These are phyloP conservation scores for Drymodes brunneopygia DNA, from an alignment of 2,113 vertebrate genomes.

Conservation along the genomic window DNA sequence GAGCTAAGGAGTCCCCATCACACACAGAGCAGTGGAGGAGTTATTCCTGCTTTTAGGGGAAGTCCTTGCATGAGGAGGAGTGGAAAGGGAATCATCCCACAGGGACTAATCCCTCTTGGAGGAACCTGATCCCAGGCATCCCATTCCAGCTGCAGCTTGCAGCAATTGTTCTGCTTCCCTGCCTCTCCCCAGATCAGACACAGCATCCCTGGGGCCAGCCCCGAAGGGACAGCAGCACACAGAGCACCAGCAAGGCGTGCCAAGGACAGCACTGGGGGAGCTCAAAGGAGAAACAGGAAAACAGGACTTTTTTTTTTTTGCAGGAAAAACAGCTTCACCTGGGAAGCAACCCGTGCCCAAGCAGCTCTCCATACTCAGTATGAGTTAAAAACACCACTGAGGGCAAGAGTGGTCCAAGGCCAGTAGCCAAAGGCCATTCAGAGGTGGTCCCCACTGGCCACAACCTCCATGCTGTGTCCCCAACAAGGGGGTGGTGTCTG, in stretches of 20 bases:
- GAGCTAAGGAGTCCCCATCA: neutral
- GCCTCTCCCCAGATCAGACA: neutral
- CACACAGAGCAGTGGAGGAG: neutral
- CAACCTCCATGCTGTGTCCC: neutral
- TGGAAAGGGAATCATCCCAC: neutral
- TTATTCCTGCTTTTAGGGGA: neutral
- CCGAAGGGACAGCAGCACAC: neutral
- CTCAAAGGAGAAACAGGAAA: neutral
- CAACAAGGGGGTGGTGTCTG: neutral
- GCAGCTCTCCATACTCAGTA: neutral
- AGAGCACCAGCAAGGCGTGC: neutral
- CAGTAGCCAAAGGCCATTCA: neutral
- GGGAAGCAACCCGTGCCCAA: fast-evolving
- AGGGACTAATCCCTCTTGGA: neutral
- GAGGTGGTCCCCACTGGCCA: neutral
- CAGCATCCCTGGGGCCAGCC: neutral
- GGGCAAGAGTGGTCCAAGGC: neutral
- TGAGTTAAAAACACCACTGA: neutral
- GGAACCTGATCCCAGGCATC: neutral
- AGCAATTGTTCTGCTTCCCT: neutral
- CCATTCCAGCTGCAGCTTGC: neutral
- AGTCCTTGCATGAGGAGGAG: neutral
- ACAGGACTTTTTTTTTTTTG: neutral
- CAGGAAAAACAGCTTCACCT: neutral
- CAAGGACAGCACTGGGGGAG: neutral